These are phyloP conservation scores for Rhodophaea formosa DNA, from an alignment of 2,888 invertebrate genomes.

Conservation along the genomic window DNA sequence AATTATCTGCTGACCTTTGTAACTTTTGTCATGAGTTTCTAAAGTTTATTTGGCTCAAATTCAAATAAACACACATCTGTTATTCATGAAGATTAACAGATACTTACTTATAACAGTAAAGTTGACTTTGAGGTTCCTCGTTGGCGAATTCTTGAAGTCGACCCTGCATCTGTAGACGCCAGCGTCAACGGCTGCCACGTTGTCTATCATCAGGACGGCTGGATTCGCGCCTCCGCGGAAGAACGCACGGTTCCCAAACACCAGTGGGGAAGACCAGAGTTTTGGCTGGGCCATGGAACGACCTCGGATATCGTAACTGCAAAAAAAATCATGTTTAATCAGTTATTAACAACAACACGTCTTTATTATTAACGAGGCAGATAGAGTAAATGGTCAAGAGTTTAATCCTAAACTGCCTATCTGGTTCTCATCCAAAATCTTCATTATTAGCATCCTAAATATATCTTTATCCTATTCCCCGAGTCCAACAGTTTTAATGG, in stretches of 20 bases:
- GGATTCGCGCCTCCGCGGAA: constrained; percentile 88
- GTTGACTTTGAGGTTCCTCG: constrained; percentile 93
- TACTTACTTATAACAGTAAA: constrained; percentile 94
- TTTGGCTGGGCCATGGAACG: constrained; percentile 87
- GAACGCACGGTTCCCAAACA: constrained; percentile 87
- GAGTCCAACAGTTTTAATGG: too few relatives aligned
- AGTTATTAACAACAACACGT: neutral
- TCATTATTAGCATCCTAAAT: too few relatives aligned
- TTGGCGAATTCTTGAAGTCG: constrained; percentile 94
- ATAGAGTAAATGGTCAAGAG: too few relatives aligned
- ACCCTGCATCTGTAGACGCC: constrained; percentile 94
- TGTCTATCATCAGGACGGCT: constrained; percentile 88
- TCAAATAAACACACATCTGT: too few relatives aligned
- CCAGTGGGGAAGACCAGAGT: constrained; percentile 89
- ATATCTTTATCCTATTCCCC: too few relatives aligned
- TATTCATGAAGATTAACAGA: neutral
- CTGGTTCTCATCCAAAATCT: too few relatives aligned
- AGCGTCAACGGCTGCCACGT: constrained; percentile 87
- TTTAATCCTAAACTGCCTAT: too few relatives aligned
- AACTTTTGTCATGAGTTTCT: too few relatives aligned
- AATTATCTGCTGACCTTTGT: too few relatives aligned
- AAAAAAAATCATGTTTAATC: constrained; percentile 17
- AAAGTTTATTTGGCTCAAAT: too few relatives aligned
- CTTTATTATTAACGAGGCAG: too few relatives aligned
- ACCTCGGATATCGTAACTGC: constrained; percentile 89